Conservation (phyloP, 2,888 invertebrate species). For the Eupithecia abbreviata region DNA sequence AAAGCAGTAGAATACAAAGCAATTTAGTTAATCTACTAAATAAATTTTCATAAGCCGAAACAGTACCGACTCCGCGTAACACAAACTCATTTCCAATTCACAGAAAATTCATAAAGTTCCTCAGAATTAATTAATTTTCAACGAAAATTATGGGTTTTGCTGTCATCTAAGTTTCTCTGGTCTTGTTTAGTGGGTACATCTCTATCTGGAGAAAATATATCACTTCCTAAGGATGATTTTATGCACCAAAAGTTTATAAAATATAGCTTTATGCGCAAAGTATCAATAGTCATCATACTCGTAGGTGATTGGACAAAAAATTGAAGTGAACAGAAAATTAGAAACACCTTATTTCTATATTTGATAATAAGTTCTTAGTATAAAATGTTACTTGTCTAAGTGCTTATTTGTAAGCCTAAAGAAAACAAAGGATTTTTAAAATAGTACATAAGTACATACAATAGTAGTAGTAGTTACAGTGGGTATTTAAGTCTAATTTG, state of each 20-base stretch:
- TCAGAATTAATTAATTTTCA: constrained; percentile 43
- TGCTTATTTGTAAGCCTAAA: too few relatives aligned
- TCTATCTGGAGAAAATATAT: background rate
- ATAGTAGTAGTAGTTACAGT: too few relatives aligned
- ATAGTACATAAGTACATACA: too few relatives aligned
- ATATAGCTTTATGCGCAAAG: background rate
- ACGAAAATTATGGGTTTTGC: constrained; percentile 44
- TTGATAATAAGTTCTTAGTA: too few relatives aligned
- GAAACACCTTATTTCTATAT: too few relatives aligned
- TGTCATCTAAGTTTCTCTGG: constrained; percentile 48
- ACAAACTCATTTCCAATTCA: constrained; percentile 20
- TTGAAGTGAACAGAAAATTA: too few relatives aligned
- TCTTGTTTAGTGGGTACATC: constrained; percentile 38
- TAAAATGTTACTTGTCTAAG: too few relatives aligned
- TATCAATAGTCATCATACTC: too few relatives aligned
- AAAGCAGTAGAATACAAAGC: background rate
- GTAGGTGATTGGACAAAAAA: too few relatives aligned
- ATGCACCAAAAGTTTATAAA: background rate
- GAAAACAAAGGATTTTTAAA: too few relatives aligned
- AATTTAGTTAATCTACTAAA: constrained; percentile 3
- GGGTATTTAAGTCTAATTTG: too few relatives aligned
- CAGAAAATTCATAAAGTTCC: constrained; percentile 35
- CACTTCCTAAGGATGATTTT: background rate
- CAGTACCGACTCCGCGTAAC: constrained; percentile 6
- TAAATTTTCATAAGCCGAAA: constrained; percentile 10